These are phyloP conservation scores for Neoascia interrupta DNA, from an alignment of 2,888 invertebrate genomes.

Conservation along the genomic window DNA sequence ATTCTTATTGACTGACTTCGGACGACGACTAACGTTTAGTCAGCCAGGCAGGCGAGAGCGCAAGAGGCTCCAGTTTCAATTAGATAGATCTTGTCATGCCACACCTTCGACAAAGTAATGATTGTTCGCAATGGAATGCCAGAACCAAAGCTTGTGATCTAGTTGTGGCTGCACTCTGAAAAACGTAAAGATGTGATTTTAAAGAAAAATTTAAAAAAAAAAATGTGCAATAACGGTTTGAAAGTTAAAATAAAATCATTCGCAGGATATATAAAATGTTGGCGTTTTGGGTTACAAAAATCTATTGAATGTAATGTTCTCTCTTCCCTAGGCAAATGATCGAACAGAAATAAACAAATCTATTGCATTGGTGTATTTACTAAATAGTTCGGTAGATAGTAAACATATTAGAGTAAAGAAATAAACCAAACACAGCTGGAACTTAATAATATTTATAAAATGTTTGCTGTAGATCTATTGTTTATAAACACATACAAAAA, in stretches of 20 bases:
- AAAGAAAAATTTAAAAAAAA: conserved; percentile 36
- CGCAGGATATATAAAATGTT: no score
- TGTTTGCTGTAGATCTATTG: conserved; percentile 54
- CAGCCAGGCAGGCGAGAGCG: neutral
- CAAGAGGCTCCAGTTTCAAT: conserved; percentile 34
- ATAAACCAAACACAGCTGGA: conserved; percentile 14
- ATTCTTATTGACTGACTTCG: conserved; percentile 79
- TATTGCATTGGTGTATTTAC: conserved; percentile 59
- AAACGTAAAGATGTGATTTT: conserved; percentile 56
- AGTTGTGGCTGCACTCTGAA: conserved; percentile 46
- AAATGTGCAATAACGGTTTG: no score
- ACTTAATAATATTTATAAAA: conserved; percentile 29
- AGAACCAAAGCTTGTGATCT: conserved; percentile 50
- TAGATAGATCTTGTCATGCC: conserved; percentile 5
- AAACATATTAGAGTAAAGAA: conserved; percentile 23
- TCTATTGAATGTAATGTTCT: conserved; percentile 8
- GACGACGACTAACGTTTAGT: conserved; percentile 52
- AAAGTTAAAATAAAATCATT: no score
- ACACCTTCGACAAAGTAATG: conserved; percentile 14
- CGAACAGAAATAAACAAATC: no score
- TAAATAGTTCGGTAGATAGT: conserved; percentile 63
- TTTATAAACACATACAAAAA: conserved; percentile 16
- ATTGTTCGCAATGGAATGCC: conserved; percentile 47
- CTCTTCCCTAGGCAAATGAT: conserved; percentile 21
- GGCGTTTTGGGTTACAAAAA: no score